phyloP scores from a whole-genome alignment of 2,888 invertebrate species.

The Bursaphelenchus okinawaensis region DNA sequence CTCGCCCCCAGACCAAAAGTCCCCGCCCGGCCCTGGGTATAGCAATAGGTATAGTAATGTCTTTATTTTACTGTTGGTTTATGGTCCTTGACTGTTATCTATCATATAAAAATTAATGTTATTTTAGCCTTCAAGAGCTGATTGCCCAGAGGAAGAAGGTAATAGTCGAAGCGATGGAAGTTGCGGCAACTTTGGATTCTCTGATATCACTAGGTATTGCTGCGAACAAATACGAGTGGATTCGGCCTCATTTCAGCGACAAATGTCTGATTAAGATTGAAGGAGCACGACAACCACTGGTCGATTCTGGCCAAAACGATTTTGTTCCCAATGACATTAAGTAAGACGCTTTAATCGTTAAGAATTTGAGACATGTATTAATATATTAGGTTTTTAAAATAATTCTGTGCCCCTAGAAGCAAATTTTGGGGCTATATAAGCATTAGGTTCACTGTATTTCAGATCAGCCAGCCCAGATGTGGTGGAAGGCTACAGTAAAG shows the following conservation, averaged over 20 bases:
- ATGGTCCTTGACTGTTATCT: background rate
- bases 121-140: slow-evolving; percentile 62
- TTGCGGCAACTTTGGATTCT: slow-evolving; percentile 63
- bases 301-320: slow-evolving; percentile 61
- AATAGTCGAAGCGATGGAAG: slow-evolving; percentile 25
- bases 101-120: slow-evolving; percentile 3
- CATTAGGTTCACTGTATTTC: no score
- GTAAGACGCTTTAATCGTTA: background rate
- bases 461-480: slow-evolving; percentile 40
- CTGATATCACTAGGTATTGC: slow-evolving; percentile 61
- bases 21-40: no score
- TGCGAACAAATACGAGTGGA: slow-evolving; percentile 67
- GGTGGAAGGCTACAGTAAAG: slow-evolving; percentile 60
- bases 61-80: background rate
- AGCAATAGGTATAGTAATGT: background rate
- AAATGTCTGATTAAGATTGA: slow-evolving; percentile 49
- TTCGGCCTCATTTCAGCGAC: slow-evolving; percentile 66
- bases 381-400: no score
- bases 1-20: no score
- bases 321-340: background rate
- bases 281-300: slow-evolving; percentile 67
- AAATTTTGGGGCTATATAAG: no score
- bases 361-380: no score
- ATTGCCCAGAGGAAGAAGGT: slow-evolving; percentile 21
- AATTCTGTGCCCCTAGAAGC: no score